Conservation (phyloP, 2,113 vertebrate genomes). For the Dolichotis patagonum region DNA sequence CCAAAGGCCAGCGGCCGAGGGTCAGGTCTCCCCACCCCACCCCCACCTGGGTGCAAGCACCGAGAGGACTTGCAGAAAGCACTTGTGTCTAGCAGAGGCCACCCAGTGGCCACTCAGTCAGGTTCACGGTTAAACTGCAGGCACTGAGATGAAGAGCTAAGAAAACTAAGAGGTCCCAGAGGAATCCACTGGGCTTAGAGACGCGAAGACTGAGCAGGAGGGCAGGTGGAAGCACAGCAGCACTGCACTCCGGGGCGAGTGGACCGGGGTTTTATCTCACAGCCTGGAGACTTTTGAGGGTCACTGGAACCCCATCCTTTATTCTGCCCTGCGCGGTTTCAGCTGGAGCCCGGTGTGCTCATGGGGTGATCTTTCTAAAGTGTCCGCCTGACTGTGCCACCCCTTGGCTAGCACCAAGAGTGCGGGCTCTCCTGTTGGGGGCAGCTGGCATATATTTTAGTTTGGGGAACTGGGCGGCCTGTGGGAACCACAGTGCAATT, state of each 20-base stretch:
- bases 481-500: neutral
- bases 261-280: neutral
- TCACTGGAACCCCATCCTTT: neutral
- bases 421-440: neutral
- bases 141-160: neutral
- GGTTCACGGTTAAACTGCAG: neutral
- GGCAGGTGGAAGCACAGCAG: neutral
- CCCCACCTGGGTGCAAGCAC: neutral
- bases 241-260: rapidly evolving
- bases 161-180: neutral
- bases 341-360: neutral
- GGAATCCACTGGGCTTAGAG: neutral
- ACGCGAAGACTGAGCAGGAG: rapidly evolving
- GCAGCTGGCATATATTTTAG: neutral
- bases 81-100: neutral
- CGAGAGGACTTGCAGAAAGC: rapidly evolving
- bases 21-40: neutral
- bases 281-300: neutral
- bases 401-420: neutral
- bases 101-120: neutral
- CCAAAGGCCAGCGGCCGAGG: neutral
- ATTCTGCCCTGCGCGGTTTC: neutral
- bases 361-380: neutral
- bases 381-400: neutral
- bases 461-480: neutral